Conservation (phyloP, 1,140 invertebrate species). For the Drosophila melanogaster region DNA sequence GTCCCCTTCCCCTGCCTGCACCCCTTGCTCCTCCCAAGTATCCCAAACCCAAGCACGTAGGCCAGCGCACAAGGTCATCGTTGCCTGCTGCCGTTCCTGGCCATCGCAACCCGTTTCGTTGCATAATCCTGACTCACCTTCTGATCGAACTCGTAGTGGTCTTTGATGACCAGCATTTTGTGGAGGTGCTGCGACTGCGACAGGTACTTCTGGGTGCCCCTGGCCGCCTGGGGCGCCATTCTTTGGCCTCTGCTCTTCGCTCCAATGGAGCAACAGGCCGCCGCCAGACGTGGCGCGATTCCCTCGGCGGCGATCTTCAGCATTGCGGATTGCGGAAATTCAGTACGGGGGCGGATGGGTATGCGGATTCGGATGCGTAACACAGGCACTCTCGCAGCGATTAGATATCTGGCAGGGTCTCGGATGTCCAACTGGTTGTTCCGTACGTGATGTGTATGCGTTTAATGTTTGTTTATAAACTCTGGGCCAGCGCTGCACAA, state of each 20-base stretch:
- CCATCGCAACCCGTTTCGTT: constrained; percentile 21
- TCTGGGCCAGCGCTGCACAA: neutral
- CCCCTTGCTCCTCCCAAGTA: neutral
- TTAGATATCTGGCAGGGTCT: constrained; percentile 9
- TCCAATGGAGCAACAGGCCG: constrained; percentile 59
- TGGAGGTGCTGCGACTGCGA: constrained; percentile 61
- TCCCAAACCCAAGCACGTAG: constrained; percentile 52
- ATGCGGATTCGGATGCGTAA: neutral
- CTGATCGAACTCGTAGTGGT: constrained; percentile 84
- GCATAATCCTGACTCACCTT: constrained; percentile 73
- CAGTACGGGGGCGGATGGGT: neutral
- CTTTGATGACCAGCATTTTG: constrained; percentile 78
- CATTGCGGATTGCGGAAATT: constrained; percentile 35
- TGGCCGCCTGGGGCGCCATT: constrained; percentile 48
- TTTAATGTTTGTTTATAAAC: constrained; percentile 49
- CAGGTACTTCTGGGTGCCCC: constrained; percentile 67
- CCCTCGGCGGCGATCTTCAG: constrained; percentile 74
- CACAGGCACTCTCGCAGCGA: constrained; percentile 7
- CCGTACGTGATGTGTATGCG: constrained; percentile 8
- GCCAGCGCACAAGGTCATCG: constrained; percentile 34
- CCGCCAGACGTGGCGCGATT: constrained; percentile 63
- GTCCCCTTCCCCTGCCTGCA: neutral
- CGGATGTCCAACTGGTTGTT: constrained; percentile 15
- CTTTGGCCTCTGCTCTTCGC: constrained; percentile 56
- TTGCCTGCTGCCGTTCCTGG: no score